Evolutionary conservation across 2,113 vertebrate genomes (phyloP).

Genomic region (Malurus elegans): DNA sequence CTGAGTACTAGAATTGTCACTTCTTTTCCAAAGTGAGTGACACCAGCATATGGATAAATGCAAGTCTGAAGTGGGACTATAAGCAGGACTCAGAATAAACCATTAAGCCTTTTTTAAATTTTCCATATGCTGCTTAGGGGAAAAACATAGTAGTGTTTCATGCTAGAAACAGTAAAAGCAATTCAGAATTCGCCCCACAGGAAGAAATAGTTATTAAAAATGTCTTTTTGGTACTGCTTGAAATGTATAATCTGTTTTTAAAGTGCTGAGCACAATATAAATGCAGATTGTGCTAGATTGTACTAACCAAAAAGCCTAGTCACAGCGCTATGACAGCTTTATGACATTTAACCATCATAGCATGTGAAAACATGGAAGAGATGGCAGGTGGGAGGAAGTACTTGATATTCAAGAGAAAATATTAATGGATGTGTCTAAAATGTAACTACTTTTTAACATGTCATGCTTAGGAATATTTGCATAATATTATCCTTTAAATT

Average conservation of each 20-base stretch:
- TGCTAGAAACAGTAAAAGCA: not conserved
- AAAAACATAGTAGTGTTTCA: not conserved
- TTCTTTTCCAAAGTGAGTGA: not conserved
- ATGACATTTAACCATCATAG: slow-evolving; percentile 42
- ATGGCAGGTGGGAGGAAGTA: slow-evolving; percentile 22
- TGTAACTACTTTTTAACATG: slow-evolving; percentile 17
- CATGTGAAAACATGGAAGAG: slow-evolving; percentile 39
- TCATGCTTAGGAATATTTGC: slow-evolving; percentile 41
- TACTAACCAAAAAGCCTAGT: slow-evolving; percentile 46
- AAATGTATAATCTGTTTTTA: not conserved
- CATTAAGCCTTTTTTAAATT: not conserved
- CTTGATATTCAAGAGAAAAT: slow-evolving; percentile 44
- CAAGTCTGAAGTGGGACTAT: not conserved
- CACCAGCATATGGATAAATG: not conserved
- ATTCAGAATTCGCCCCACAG: not conserved
- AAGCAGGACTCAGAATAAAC: not conserved
- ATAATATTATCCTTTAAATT: slow-evolving; percentile 40
- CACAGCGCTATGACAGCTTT: slow-evolving; percentile 47
- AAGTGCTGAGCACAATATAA: not conserved
- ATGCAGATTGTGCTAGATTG: not conserved
- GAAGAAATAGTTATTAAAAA: not conserved
- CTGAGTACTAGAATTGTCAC: not conserved
- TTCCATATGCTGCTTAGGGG: not conserved
- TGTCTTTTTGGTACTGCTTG: not conserved
- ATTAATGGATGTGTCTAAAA: slow-evolving; percentile 57